Conservation (phyloP, 2,113 vertebrate genomes). For the Seriola quinqueradiata region DNA sequence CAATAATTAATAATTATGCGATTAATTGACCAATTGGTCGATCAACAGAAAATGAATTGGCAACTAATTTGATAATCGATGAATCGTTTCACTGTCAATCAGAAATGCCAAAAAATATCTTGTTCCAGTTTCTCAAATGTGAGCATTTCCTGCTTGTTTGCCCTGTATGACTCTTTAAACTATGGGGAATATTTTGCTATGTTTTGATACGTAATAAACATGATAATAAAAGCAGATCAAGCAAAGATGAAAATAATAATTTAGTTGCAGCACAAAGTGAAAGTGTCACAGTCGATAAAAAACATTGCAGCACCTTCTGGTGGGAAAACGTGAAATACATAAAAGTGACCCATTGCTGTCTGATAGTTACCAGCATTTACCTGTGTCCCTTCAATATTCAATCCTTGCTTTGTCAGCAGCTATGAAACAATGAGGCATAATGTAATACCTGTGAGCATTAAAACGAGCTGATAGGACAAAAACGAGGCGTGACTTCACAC, state of each 20-base stretch:
- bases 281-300: too few species aligned
- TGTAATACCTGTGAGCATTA: background rate
- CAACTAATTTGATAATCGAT: background rate
- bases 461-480: background rate
- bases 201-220: too few species aligned
- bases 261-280: too few species aligned
- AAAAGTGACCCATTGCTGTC: too few species aligned
- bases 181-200: too few species aligned
- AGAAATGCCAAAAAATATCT: background rate
- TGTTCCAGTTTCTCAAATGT: background rate
- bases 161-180: too few species aligned
- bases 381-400: background rate
- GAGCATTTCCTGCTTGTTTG: too few species aligned
- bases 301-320: too few species aligned
- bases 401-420: background rate
- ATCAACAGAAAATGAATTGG: background rate
- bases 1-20: background rate
- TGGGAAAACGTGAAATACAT: too few species aligned
- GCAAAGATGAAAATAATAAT: too few species aligned
- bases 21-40: background rate
- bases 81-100: background rate
- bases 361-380: too few species aligned
- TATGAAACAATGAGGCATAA: background rate
- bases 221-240: too few species aligned
- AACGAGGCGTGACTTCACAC: slow-evolving; percentile 17